These are phyloP conservation scores for Percina caprodes DNA, from an alignment of 2,113 vertebrate species.

Conservation along the genomic window DNA sequence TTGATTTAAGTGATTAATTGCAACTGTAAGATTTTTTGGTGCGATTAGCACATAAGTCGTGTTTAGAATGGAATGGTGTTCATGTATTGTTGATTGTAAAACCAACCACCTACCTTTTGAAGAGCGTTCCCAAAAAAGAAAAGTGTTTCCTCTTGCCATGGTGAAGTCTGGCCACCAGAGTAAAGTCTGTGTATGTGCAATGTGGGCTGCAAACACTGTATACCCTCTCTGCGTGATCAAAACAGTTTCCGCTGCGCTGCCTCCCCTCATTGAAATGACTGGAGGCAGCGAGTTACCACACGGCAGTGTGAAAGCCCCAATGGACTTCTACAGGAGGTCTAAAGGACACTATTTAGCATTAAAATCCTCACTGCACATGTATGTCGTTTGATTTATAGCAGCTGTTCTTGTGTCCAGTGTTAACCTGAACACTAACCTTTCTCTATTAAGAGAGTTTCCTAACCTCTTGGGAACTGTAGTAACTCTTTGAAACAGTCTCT, in stretches of 20 bases:
- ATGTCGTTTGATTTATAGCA: conserved; percentile 5
- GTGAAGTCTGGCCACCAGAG: too few relatives aligned
- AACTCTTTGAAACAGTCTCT: conserved; percentile 21
- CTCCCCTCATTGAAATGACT: too few relatives aligned
- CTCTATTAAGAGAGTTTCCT: conserved; percentile 14
- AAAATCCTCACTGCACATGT: neutral
- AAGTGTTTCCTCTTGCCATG: too few relatives aligned
- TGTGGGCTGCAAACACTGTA: too few relatives aligned
- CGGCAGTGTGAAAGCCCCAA: too few relatives aligned
- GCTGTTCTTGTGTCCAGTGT: neutral
- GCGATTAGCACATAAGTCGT: neutral
- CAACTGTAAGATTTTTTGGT: conserved; percentile 3
- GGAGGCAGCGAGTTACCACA: too few relatives aligned
- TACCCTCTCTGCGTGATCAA: too few relatives aligned
- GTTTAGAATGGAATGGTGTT: neutral
- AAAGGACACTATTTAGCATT: conserved; percentile 18
- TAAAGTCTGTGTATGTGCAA: too few relatives aligned
- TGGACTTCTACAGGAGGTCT: neutral
- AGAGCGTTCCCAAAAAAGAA: too few relatives aligned
- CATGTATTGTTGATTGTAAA: neutral
- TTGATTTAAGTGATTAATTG: neutral
- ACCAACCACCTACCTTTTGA: too few relatives aligned
- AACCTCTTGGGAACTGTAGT: neutral
- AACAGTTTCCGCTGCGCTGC: too few relatives aligned
- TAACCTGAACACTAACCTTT: conserved; percentile 25